Conservation (phyloP, 2,113 vertebrate species). For the Gopherus evgoodei region DNA sequence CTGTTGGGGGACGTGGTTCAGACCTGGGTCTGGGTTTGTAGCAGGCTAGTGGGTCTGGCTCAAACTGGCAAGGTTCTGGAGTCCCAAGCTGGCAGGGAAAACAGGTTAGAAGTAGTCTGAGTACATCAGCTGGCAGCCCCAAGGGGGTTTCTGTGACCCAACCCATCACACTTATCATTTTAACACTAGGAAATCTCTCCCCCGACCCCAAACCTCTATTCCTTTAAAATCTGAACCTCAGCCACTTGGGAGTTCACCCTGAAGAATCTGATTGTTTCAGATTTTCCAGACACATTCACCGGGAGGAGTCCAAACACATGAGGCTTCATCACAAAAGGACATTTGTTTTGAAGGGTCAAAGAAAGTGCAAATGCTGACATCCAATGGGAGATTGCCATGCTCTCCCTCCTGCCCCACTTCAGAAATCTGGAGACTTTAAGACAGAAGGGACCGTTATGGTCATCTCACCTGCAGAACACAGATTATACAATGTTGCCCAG, state of each 20-base stretch:
- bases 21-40: too few species aligned
- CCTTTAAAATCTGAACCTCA: background rate
- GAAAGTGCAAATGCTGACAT: background rate
- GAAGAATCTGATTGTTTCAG: background rate
- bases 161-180: background rate
- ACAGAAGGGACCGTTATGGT: background rate
- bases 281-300: background rate
- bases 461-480: background rate
- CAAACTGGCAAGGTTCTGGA: too few species aligned
- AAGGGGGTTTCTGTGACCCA: too few species aligned
- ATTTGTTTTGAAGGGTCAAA: background rate
- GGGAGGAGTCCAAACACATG: background rate
- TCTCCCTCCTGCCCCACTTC: background rate
- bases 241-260: too few species aligned
- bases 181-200: background rate
- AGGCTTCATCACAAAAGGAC: background rate
- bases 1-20: too few species aligned
- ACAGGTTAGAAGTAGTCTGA: too few species aligned
- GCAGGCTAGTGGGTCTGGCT: too few species aligned
- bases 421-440: background rate
- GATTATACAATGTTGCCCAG: background rate
- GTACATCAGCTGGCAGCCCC: too few species aligned
- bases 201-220: background rate
- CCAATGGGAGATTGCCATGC: background rate
- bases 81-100: too few species aligned